Percentiles rank a stretch among this genome's conserved stretches.
Evolutionary conservation across 2,888 invertebrate genomes (phyloP).

Genomic region (Apomyelois bistriatella): DNA sequence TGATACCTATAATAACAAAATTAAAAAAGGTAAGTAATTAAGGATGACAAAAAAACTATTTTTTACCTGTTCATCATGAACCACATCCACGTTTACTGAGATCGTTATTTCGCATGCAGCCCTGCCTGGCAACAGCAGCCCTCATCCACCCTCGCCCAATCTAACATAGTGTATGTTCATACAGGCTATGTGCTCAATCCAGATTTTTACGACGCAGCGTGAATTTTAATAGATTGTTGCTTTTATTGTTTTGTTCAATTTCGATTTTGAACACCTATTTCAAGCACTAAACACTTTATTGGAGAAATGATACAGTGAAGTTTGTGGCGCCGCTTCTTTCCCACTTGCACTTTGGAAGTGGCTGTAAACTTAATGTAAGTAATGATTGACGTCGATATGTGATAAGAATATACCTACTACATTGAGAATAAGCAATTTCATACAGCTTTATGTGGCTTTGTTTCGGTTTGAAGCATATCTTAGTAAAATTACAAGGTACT

Average conservation of each 20-base stretch:
- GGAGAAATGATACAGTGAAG: too few species aligned
- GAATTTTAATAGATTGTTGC: neutral
- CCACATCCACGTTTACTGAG: neutral
- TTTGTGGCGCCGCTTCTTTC: too few species aligned
- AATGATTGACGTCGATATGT: too few species aligned
- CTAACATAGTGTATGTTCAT: conserved; percentile 69
- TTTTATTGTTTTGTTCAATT: neutral
- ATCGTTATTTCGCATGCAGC: conserved; percentile 20
- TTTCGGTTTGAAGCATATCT: too few species aligned
- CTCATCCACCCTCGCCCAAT: conserved; percentile 51
- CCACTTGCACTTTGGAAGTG: too few species aligned
- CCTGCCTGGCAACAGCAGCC: conserved; percentile 62
- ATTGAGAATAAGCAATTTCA: too few species aligned
- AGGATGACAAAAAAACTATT: neutral
- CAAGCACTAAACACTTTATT: too few species aligned
- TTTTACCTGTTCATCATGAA: neutral
- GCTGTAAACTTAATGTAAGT: too few species aligned
- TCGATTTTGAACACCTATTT: neutral
- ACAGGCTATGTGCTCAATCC: conserved; percentile 29
- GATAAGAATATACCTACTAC: too few species aligned
- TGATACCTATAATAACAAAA: neutral
- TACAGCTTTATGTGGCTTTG: too few species aligned
- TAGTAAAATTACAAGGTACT: too few species aligned
- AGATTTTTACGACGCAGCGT: conserved; percentile 9
- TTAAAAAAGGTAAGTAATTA: neutral